Evolutionary conservation across 1,140 invertebrate species (phyloP), one percentile per base, ranked within the genome.

Genomic region (Neoseiulus cucumeris): DNA sequence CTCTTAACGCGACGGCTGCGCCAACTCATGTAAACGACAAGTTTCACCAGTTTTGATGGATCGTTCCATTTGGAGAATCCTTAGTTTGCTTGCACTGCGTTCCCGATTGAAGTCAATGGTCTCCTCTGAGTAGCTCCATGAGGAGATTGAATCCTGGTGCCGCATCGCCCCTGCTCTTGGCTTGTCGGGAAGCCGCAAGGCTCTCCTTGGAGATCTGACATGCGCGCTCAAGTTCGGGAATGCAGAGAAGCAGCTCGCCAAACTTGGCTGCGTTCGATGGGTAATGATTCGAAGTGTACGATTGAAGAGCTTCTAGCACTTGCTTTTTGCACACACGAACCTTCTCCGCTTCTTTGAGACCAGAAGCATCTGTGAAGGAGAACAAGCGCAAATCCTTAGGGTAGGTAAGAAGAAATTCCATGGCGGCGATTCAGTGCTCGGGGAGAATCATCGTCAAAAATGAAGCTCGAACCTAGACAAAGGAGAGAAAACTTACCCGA

Each of bases 151-250:
- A 96, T 72, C 87, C 87, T 66, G 86, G 84, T 51, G 76, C 74
- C 66, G 87, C 87, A 71, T 89, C 87, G 83, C 74, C 92, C 87
- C 71, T 87, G 87, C 67, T 85, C 83, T 76, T 90, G 91, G 69
- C 84, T 85, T 17, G 82, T 80, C 73, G 83, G 85, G 51, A 59
- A 33, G 51, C 51, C 33, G 51, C 51, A 66, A 91, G 79, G 82
- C 91, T 86, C 75, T 95, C 91, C 76, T 94, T 95, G 68, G 89
- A 89, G 67, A 91, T 85, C 80, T 92, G 89, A 78, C 89, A 94
- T 68, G 91, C 91, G 72, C 89, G 80, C 76, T 95, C 89, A 68
- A 95, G 79, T 78, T 96, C 91, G 41, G 91, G 91, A 76, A 96
- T 91, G 70, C 90, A 81, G 59, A 95, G 80, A 66, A 96, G 76